These are phyloP conservation scores for Huso huso DNA, from an alignment of 2,797 vertebrate genomes.

Conservation along the genomic window DNA sequence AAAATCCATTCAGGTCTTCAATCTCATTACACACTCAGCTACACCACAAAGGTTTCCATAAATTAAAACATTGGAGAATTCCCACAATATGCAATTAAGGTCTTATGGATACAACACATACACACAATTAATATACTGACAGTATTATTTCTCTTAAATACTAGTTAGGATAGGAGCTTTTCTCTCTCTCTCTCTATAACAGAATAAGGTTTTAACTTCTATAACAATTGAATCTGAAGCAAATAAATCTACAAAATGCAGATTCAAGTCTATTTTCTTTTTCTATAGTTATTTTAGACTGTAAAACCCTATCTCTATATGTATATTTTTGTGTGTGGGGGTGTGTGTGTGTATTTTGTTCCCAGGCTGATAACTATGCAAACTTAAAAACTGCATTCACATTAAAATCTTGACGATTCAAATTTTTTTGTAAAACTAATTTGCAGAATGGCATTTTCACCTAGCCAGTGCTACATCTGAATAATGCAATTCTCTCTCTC, in stretches of 20 bases:
- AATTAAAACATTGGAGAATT: constrained; percentile 43
- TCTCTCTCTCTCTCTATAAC: constrained; percentile 39
- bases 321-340: constrained; percentile 26
- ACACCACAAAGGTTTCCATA: constrained; percentile 56
- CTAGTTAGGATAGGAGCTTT: constrained; percentile 49
- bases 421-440: too few species aligned
- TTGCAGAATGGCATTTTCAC: neutral
- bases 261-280: constrained; percentile 44
- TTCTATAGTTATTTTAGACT: constrained; percentile 37
- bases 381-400: constrained; percentile 56
- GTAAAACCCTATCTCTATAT: constrained; percentile 45
- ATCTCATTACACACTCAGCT: constrained; percentile 46
- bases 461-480: constrained; percentile 66
- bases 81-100: constrained; percentile 48
- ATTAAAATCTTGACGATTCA: too few species aligned
- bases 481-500: constrained; percentile 44
- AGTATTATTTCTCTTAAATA: constrained; percentile 60
- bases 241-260: constrained; percentile 48
- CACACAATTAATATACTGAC: constrained; percentile 59
- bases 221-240: constrained; percentile 27
- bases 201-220: constrained; percentile 56
- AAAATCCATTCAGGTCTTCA: constrained; percentile 49
- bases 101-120: constrained; percentile 61
- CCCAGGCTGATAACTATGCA: constrained; percentile 54
- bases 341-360: constrained; percentile 20